These are phyloP conservation scores for Hetaerina americana DNA, from an alignment of 1,140 invertebrate genomes.

Conservation along the genomic window DNA sequence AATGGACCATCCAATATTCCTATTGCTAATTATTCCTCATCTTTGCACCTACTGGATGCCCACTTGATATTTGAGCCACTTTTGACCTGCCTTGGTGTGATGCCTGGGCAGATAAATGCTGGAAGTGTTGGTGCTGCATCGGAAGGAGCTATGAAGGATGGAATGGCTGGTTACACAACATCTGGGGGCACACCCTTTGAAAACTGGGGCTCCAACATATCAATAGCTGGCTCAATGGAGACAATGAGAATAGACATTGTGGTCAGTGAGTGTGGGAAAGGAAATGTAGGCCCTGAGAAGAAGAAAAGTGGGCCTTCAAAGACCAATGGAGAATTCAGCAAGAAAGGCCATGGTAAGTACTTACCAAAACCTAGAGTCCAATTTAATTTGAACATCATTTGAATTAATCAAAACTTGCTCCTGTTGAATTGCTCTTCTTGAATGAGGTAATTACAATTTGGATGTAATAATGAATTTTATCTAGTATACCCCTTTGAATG, in stretches of 20 bases:
- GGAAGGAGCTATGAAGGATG: background rate
- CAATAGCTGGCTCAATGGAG: constrained; percentile 73
- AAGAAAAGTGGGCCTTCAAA: constrained; percentile 27
- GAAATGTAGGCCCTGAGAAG: constrained; percentile 25
- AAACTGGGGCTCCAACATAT: constrained; percentile 80
- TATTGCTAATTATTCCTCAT: constrained; percentile 22
- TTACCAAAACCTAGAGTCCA: too few species aligned
- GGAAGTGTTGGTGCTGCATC: background rate
- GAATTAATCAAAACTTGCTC: too few species aligned
- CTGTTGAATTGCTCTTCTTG: too few species aligned
- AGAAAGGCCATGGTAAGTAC: background rate
- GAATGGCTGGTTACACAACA: constrained; percentile 18
- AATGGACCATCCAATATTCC: constrained; percentile 16
- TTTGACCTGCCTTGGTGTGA: constrained; percentile 67
- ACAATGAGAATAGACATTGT: constrained; percentile 86
- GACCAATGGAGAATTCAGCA: background rate
- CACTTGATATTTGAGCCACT: constrained; percentile 87
- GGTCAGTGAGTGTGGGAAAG: constrained; percentile 63
- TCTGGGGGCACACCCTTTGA: constrained; percentile 52
- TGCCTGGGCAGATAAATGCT: constrained; percentile 62
- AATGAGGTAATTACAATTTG: too few species aligned
- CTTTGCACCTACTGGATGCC: constrained; percentile 70
- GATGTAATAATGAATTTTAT: too few species aligned
- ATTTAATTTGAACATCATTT: too few species aligned
- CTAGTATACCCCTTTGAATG: too few species aligned